Conservation (phyloP, 2,888 invertebrate genomes). For the Latheticus oryzae region DNA sequence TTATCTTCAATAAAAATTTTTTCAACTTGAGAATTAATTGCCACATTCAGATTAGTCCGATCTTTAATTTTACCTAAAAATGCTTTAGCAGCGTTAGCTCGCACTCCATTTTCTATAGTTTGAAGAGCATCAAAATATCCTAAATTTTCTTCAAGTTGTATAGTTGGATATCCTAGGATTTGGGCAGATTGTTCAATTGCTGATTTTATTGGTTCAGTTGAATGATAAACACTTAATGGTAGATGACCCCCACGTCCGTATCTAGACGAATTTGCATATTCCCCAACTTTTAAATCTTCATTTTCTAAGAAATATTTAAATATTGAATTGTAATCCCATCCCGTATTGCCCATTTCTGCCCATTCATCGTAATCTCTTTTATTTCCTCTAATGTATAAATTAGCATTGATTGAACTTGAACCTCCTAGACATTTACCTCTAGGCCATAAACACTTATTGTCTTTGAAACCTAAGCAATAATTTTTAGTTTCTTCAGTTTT, state of each 20-base stretch:
- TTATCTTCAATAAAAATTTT: slow-evolving; percentile 69
- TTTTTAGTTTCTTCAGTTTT: slow-evolving; percentile 65
- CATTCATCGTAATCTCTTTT: slow-evolving; percentile 74
- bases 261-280: slow-evolving; percentile 54
- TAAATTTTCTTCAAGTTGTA: slow-evolving; percentile 48
- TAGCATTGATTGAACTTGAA: slow-evolving; percentile 72
- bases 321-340: slow-evolving; percentile 71
- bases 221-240: slow-evolving; percentile 63
- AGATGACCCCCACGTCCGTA: slow-evolving; percentile 67
- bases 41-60: slow-evolving; percentile 70
- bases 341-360: slow-evolving; percentile 70
- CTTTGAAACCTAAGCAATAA: slow-evolving; percentile 60
- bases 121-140: slow-evolving; percentile 53
- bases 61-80: slow-evolving; percentile 71
- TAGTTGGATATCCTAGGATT: slow-evolving; percentile 64
- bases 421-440: slow-evolving; percentile 76
- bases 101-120: slow-evolving; percentile 62
- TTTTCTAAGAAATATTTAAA: slow-evolving; percentile 65
- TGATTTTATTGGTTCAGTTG: slow-evolving; percentile 55
- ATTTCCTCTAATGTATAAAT: slow-evolving; percentile 75
- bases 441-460: slow-evolving; percentile 67
- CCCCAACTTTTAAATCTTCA: slow-evolving; percentile 54
- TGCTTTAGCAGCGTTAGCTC: slow-evolving; percentile 75
- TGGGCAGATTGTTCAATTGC: slow-evolving; percentile 59
- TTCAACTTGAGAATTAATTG: slow-evolving; percentile 70